Base-by-base conservation (phyloP, 2,888 invertebrate genomes). In the Loripinus fragilis region DNA sequence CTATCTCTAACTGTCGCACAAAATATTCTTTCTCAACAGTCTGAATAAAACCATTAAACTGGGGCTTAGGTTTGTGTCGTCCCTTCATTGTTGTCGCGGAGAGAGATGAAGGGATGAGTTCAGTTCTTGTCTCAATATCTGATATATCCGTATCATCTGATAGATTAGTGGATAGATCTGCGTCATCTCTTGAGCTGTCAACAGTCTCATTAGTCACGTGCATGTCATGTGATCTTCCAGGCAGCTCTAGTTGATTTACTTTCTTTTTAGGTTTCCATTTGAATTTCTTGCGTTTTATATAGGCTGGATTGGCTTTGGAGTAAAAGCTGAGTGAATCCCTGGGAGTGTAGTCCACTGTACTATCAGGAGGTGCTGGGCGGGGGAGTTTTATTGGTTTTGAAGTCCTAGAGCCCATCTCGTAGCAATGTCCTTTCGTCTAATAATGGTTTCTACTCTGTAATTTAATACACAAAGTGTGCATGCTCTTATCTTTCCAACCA, bases 41-140 rank as follows among this genome's bases (percentile, higher is more conserved):
- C 79, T 83, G 64, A 7, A 67, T 67, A 41, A 67, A 67, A 2
- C 67, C 67, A 67, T 28, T 33, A 41, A 67, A 67, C 41, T 67
- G 67, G 7, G 67, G 42, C 42, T 60, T 60, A 5, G 60, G 60
- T 23, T 33, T 60, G 5, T 7, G 2, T 20, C 60, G 30, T 5
- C 60, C 60, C 17, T 60, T 60, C 60, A 60, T 2, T 1, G 60
- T 60, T 8, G 60, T 7, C 17, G 60, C 15, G 15, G 60, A 60
- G 12, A 60, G 60, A 8, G 60, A 30, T 2, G 60, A 60, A 5
- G 60, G 33, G 15, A 60, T 33, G 20, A 30, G 30, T 2, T 33
- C 33, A 17, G 2, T 60, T 23, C 60, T 30, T 20, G 60, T 60
- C 17, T 60, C 60, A 10, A 33, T 20, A 7, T 60, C 60, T 5